A percentile compares a stretch with the other conserved stretches of the same genome.
Conservation (phyloP, 1,140 invertebrate species). For the Eurosta solidaginis region DNA sequence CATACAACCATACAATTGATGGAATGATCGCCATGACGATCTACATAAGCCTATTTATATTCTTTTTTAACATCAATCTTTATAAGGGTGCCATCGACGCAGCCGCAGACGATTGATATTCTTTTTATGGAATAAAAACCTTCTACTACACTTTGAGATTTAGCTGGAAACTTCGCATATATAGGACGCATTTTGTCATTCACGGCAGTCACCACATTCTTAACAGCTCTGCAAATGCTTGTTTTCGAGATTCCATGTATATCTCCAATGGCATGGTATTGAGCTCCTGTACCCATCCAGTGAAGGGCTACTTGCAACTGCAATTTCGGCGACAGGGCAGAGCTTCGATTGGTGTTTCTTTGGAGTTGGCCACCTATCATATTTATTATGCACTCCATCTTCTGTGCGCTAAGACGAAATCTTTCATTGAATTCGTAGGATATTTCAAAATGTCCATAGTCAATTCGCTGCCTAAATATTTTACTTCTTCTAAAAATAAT, state of each 20-base stretch:
- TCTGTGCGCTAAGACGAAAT: too few relatives aligned
- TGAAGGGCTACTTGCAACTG: neutral
- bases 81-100: neutral
- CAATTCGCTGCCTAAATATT: too few relatives aligned
- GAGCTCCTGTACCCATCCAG: neutral
- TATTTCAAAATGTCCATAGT: too few relatives aligned
- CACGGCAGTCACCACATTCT: neutral
- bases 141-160: neutral
- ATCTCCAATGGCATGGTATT: neutral
- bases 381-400: too few relatives aligned
- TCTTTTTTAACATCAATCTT: neutral
- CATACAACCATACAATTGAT: slow-evolving; percentile 43
- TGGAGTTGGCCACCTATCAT: neutral
- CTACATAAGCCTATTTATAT: slow-evolving; percentile 41
- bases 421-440: too few relatives aligned
- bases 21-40: slow-evolving; percentile 45
- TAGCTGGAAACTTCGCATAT: neutral
- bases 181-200: neutral
- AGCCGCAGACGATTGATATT: neutral
- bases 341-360: neutral
- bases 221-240: neutral
- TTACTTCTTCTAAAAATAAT: too few relatives aligned
- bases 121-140: neutral
- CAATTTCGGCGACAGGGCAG: neutral
- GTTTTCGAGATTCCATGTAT: neutral